phyloP scores from a whole-genome alignment of 2,888 invertebrate genomes.

The Dynastes tityus region DNA sequence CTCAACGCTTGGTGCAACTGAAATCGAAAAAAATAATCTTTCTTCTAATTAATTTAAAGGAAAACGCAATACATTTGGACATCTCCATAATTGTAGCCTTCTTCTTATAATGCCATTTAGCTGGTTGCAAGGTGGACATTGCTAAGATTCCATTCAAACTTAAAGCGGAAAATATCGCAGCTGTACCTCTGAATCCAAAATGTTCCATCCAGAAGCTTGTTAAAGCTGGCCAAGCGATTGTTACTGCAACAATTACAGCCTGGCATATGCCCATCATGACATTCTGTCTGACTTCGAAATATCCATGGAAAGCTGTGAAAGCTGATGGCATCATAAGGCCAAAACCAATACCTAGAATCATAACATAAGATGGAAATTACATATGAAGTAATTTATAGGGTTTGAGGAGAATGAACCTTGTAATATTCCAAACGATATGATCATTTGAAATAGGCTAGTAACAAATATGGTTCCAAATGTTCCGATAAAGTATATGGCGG shows the following conservation, averaged over 20 bases:
- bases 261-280: constrained; percentile 85
- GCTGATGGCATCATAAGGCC: constrained; percentile 83
- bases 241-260: constrained; percentile 78
- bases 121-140: constrained; percentile 82
- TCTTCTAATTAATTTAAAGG: not conserved
- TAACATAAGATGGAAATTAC: no score
- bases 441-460: constrained; percentile 76
- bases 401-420: constrained; percentile 71
- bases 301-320: constrained; percentile 83
- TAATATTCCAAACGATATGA: constrained; percentile 77
- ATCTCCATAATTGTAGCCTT: constrained; percentile 9
- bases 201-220: constrained; percentile 75
- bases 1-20: constrained; percentile 9
- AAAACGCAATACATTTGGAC: constrained; percentile 12
- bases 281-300: constrained; percentile 80
- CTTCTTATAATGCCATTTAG: constrained; percentile 79
- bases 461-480: constrained; percentile 78
- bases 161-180: constrained; percentile 78
- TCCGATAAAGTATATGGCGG: constrained; percentile 76
- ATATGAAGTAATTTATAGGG: constrained; percentile 52
- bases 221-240: constrained; percentile 79
- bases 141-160: constrained; percentile 80
- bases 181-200: constrained; percentile 82
- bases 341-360: constrained; percentile 76
- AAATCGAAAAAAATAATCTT: not conserved